Conservation (phyloP, 1,140 invertebrate genomes). For the Neodiprion fabricii region DNA sequence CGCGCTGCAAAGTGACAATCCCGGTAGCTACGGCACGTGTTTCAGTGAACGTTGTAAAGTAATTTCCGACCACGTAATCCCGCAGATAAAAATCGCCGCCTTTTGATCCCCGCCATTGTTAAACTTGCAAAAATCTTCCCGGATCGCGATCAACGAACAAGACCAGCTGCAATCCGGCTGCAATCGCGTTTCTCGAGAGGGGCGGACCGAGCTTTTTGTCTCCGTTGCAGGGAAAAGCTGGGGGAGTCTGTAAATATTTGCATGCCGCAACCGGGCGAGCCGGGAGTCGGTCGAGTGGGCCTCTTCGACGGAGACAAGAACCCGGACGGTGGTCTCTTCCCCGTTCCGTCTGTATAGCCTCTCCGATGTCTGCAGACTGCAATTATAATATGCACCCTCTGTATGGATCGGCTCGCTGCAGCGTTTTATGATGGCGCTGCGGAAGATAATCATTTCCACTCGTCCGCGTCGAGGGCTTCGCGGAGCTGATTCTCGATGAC, state of each 20-base stretch:
- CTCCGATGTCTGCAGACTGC: neutral
- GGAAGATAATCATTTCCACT: neutral
- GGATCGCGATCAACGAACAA: too few relatives aligned
- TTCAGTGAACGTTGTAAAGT: too few relatives aligned
- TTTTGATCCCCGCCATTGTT: too few relatives aligned
- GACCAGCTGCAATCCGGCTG: neutral
- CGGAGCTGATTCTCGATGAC: neutral
- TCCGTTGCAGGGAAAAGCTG: neutral
- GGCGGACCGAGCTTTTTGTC: too few relatives aligned
- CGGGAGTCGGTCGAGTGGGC: neutral
- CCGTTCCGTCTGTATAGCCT: neutral
- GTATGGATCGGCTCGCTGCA: neutral
- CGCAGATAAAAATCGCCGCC: too few relatives aligned
- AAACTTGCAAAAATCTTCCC: too few relatives aligned
- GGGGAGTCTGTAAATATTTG: neutral
- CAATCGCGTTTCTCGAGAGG: neutral
- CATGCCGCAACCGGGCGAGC: neutral
- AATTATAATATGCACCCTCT: neutral
- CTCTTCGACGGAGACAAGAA: slow-evolving; percentile 5
- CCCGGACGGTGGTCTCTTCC: neutral
- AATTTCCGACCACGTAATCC: too few relatives aligned
- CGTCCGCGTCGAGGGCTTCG: neutral
- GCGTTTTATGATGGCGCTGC: neutral
- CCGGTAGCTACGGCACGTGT: too few relatives aligned
- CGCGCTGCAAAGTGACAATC: too few relatives aligned